Evolutionary conservation across 1,140 invertebrate species (phyloP).

Genomic region (Lerema accius): DNA sequence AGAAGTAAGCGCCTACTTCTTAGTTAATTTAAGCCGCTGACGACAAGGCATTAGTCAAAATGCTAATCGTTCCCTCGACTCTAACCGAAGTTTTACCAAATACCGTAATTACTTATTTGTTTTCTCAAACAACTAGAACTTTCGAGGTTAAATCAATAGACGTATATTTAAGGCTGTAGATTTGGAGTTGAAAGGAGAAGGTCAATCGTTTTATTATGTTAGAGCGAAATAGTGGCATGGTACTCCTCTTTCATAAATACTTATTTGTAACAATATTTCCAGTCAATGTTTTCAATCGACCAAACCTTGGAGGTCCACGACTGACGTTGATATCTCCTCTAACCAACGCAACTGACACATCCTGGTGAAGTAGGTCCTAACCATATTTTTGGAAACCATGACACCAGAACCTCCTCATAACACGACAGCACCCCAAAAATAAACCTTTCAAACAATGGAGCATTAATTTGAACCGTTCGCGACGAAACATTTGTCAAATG

Average conservation of each 20-base stretch:
- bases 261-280: too few species aligned
- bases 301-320: too few species aligned
- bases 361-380: background rate
- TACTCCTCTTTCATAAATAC: too few species aligned
- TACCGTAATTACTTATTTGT: background rate
- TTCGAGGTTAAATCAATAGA: background rate
- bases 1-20: background rate
- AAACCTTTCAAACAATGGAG: background rate
- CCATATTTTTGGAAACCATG: background rate
- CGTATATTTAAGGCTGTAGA: too few species aligned
- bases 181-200: too few species aligned
- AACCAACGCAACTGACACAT: background rate
- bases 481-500: slow-evolving; percentile 45
- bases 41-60: background rate
- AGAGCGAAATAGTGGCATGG: too few species aligned
- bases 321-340: too few species aligned
- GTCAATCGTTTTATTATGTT: too few species aligned
- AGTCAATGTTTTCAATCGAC: too few species aligned
- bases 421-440: background rate
- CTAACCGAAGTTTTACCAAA: background rate
- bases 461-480: slow-evolving; percentile 37
- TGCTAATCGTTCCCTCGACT: background rate
- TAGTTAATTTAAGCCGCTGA: background rate
- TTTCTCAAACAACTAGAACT: background rate
- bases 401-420: background rate